Base-by-base conservation (phyloP, 2,888 invertebrate genomes). In the Sarcophaga carnaria region DNA sequence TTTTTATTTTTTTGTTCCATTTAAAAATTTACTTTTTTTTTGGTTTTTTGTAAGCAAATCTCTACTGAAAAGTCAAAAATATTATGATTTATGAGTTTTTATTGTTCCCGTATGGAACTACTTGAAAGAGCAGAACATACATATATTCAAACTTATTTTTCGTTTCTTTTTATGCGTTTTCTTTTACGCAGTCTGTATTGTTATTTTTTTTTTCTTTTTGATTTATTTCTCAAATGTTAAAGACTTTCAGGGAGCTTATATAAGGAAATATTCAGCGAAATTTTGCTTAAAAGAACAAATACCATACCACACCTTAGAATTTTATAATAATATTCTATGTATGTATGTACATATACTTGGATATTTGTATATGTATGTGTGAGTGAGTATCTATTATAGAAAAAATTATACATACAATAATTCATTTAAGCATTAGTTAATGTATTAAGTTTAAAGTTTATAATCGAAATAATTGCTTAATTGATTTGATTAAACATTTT, bases 41-140 rank as follows among this genome's bases (percentile, higher is more conserved):
- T 83, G 17, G 17, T 70, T 17, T 72, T 62, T 25, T 54, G 60
- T 59, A 59, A 59, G 76, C 77, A 85, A 77, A 74, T 54, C 60
- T 74, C 78, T 78, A 45, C 17, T 47, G 37, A 74, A 27, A 69
- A 81, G 59, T 59, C 37, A 75, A 83, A 77, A 81, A 83, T 76
- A 85, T 76, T 79, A 82, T 87, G 87, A 87, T 84, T 87, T 87
- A 87, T 87, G 84, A 71, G 78, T 63, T 87, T 83, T 84, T 84
- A 82, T 82, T 81, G 81, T 87, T 87, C 78, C 84, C 79, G 76
- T 83, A 82, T 87, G 79, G 81, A 84, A 84, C 79, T 79, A 22
- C 45, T 72, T 66, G 66, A 60, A 66, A 76, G 49, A 67, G 12
- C 4, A 37, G 80, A 76, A 80, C 76, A 83, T 80, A 80, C 76